phyloP scores from a whole-genome alignment of 2,797 vertebrate genomes.

The Caiman crocodilus region DNA sequence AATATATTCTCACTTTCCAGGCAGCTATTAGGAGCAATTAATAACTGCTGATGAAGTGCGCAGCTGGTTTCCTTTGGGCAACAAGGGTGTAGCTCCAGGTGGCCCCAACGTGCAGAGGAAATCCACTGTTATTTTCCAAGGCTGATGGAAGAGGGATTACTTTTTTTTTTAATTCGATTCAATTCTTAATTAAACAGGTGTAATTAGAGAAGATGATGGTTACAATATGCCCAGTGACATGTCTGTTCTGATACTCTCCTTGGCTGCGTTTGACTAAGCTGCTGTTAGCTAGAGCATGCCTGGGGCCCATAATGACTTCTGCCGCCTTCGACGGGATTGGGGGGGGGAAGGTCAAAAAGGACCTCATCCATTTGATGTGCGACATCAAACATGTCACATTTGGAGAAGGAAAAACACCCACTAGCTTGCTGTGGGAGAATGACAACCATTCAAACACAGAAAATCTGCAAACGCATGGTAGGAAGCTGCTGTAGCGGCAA shows the following conservation, averaged over 20 bases:
- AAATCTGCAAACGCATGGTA: not conserved
- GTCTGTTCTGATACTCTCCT: slow-evolving; percentile 40
- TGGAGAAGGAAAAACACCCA: slow-evolving; percentile 37
- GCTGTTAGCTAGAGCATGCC: not conserved
- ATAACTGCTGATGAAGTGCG: slow-evolving; percentile 31
- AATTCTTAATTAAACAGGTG: slow-evolving; percentile 61
- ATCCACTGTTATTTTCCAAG: slow-evolving; percentile 13
- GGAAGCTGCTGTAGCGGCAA: not conserved
- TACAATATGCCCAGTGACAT: slow-evolving; percentile 33
- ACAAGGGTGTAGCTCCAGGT: slow-evolving; percentile 40
- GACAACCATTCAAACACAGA: not conserved
- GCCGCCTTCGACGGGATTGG: not conserved
- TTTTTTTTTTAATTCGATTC: slow-evolving; percentile 41
- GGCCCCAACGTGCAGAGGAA: slow-evolving; percentile 36
- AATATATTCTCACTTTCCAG: not conserved
- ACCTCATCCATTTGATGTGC: not conserved
- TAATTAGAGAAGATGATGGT: slow-evolving; percentile 32
- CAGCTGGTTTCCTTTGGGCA: slow-evolving; percentile 32
- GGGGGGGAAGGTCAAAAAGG: slow-evolving; percentile 9
- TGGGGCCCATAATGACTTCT: not conserved
- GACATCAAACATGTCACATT: slow-evolving; percentile 27
- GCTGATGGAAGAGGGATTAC: not conserved
- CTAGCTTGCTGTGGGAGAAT: not conserved
- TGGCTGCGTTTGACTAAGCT: not conserved
- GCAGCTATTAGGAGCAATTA: slow-evolving; percentile 24